Conservation (phyloP, 2,113 vertebrate species). For the Tragulus kanchil region DNA sequence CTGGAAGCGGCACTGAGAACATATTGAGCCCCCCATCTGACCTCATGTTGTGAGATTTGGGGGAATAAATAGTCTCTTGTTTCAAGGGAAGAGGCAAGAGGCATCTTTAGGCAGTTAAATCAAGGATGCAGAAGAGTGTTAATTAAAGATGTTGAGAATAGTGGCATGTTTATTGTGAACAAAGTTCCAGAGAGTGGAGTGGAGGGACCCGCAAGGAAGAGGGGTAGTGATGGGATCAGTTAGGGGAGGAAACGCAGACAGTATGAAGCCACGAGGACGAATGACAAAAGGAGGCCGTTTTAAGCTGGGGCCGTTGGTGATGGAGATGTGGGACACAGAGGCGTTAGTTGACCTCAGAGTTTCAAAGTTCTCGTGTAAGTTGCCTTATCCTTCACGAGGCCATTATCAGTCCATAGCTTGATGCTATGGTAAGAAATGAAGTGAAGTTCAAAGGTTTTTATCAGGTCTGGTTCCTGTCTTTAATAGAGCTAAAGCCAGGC, state of each 20-base stretch:
- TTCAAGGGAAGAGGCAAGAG: background rate
- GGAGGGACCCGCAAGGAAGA: background rate
- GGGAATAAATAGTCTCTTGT: background rate
- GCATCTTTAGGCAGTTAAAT: background rate
- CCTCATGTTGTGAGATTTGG: background rate
- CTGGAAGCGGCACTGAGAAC: background rate
- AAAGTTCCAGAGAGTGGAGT: constrained; percentile 2
- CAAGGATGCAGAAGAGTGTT: background rate
- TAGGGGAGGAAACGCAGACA: background rate
- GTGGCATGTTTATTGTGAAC: background rate
- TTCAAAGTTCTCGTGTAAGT: background rate
- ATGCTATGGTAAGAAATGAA: background rate
- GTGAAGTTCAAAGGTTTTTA: constrained; percentile 45
- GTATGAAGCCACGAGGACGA: background rate
- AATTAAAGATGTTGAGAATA: background rate
- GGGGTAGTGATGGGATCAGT: background rate
- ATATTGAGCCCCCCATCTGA: background rate
- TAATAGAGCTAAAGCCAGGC: background rate
- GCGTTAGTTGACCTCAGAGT: background rate
- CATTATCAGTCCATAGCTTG: background rate
- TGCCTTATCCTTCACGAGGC: background rate
- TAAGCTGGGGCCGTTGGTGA: background rate
- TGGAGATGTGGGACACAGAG: background rate
- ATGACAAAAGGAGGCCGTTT: background rate
- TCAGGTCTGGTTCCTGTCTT: background rate